Conservation (phyloP, 2,797 vertebrate species). For the Poecilia picta region DNA sequence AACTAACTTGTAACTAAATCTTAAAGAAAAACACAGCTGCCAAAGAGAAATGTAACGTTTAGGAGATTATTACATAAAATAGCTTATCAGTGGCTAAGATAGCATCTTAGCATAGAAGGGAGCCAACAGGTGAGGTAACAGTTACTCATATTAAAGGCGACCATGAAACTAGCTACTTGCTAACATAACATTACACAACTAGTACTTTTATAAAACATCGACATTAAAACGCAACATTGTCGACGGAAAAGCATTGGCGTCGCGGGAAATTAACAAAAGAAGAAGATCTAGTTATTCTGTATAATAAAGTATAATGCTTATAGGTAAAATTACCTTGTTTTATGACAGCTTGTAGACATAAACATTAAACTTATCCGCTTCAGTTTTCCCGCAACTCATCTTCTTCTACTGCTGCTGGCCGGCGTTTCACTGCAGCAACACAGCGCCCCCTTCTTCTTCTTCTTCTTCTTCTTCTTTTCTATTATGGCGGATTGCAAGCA, state of each 20-base stretch:
- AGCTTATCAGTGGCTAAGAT: background rate
- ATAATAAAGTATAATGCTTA: background rate
- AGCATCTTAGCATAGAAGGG: constrained; percentile 1
- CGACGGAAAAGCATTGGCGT: background rate
- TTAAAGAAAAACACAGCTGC: background rate
- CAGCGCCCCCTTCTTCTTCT: no score
- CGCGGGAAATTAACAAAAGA: background rate
- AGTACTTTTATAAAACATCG: background rate
- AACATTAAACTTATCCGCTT: constrained; percentile 30
- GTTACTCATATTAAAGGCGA: background rate
- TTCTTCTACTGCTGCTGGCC: constrained; percentile 32
- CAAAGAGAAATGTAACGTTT: background rate
- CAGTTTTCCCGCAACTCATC: constrained; percentile 81
- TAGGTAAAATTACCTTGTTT: constrained; percentile 9
- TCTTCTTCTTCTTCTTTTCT: no score
- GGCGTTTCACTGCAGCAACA: fast-evolving
- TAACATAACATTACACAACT: background rate
- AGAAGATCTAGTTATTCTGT: fast-evolving
- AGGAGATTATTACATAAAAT: background rate
- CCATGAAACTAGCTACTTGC: background rate
- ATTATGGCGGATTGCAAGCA: no score
- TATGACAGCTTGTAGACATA: background rate
- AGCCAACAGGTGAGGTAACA: background rate
- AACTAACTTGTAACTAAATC: background rate
- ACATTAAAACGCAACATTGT: background rate